Evolutionary conservation across 2,113 vertebrate genomes (phyloP).

Genomic region (Gasterosteus aculeatus): DNA sequence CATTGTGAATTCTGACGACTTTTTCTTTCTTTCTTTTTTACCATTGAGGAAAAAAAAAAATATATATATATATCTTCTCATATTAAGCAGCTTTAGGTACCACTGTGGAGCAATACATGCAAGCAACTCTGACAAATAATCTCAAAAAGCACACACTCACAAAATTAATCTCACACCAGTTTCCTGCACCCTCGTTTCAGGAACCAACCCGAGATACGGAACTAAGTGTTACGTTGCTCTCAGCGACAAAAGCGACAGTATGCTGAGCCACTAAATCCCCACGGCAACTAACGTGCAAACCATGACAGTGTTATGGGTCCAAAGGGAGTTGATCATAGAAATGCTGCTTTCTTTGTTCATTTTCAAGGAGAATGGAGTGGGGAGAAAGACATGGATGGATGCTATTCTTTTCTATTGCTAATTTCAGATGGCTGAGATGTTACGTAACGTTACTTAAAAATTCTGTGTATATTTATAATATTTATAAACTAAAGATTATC

Average conservation of each 20-base stretch:
- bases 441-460: slow-evolving; percentile 81
- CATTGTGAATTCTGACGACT: slow-evolving; percentile 64
- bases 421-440: slow-evolving; percentile 79
- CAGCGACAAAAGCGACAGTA: slow-evolving; percentile 58
- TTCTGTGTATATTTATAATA: slow-evolving; percentile 87
- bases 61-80: slow-evolving; percentile 53
- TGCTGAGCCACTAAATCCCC: slow-evolving; percentile 61
- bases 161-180: slow-evolving; percentile 42
- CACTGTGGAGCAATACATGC: slow-evolving; percentile 81
- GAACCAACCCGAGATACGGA: slow-evolving; percentile 56
- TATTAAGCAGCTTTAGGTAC: slow-evolving; percentile 78
- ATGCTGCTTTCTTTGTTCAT: slow-evolving; percentile 75
- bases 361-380: slow-evolving; percentile 49
- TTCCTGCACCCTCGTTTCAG: slow-evolving; percentile 49
- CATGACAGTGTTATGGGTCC: slow-evolving; percentile 82
- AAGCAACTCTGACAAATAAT: slow-evolving; percentile 68
- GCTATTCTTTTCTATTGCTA: slow-evolving; percentile 79
- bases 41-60: slow-evolving; percentile 61
- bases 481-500: slow-evolving; percentile 89
- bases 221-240: slow-evolving; percentile 62
- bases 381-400: slow-evolving; percentile 70
- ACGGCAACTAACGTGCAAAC: slow-evolving; percentile 66
- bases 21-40: slow-evolving; percentile 45
- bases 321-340: slow-evolving; percentile 79
- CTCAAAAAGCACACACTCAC: slow-evolving; percentile 70